Evolutionary conservation across 2,113 vertebrate genomes (phyloP).

Genomic region (Siniperca chuatsi): DNA sequence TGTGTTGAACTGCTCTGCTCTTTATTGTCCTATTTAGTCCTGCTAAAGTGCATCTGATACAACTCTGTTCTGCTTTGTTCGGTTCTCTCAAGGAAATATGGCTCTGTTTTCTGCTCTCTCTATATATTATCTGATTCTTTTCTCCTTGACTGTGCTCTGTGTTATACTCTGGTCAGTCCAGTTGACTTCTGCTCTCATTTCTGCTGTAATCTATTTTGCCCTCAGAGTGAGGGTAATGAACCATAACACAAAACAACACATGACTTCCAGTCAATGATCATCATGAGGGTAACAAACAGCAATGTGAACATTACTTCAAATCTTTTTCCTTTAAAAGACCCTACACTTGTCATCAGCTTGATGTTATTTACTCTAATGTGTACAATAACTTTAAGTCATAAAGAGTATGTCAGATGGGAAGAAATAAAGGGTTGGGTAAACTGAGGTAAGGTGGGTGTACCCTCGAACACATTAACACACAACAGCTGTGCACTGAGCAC

Average conservation of each 20-base stretch:
- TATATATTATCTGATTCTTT: slow-evolving; percentile 16
- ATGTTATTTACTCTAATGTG: not conserved
- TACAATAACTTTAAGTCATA: not conserved
- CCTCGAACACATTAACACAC: not conserved
- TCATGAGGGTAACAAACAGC: slow-evolving; percentile 29
- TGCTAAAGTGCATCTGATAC: slow-evolving; percentile 31
- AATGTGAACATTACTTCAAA: slow-evolving; percentile 17
- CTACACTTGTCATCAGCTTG: not conserved
- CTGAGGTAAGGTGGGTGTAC: not conserved
- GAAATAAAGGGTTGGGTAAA: not conserved
- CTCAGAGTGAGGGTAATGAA: slow-evolving; percentile 62
- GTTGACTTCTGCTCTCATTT: slow-evolving; percentile 40
- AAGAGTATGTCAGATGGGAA: not conserved
- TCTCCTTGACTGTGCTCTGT: slow-evolving; percentile 1
- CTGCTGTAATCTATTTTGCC: slow-evolving; percentile 58
- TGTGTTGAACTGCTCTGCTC: slow-evolving; percentile 21
- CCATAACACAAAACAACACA: slow-evolving; percentile 56
- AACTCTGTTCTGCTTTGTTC: slow-evolving; percentile 15
- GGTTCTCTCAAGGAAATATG: slow-evolving; percentile 10
- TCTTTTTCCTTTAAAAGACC: not conserved
- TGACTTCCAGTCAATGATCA: slow-evolving; percentile 60
- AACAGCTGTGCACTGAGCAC: not conserved
- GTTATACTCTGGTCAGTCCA: slow-evolving; percentile 23
- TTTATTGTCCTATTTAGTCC: slow-evolving; percentile 40
- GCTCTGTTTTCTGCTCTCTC: slow-evolving; percentile 27